These are phyloP conservation scores for Melieria crassipennis DNA, from an alignment of 2,888 invertebrate genomes.

Conservation along the genomic window DNA sequence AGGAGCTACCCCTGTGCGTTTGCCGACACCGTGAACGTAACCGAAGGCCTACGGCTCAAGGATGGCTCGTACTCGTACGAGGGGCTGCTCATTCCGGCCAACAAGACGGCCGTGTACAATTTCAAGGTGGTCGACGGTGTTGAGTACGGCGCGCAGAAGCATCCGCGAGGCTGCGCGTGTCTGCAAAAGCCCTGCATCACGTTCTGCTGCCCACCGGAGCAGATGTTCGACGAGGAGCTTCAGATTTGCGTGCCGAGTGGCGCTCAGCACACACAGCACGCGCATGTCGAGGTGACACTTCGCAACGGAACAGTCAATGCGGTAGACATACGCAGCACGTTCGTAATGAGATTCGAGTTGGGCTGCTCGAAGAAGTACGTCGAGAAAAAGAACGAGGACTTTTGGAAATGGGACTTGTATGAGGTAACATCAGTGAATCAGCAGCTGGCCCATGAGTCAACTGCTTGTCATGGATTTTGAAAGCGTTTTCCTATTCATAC, in stretches of 20 bases:
- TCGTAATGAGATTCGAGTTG: conserved; percentile 53
- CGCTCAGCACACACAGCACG: conserved; percentile 37
- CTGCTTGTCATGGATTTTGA: no score
- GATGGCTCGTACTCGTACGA: conserved; percentile 59
- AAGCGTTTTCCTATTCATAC: no score
- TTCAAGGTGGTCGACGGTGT: conserved; percentile 56
- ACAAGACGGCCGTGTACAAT: conserved; percentile 52
- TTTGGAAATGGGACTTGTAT: conserved; percentile 56
- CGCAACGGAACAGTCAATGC: conserved; percentile 36
- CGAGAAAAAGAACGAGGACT: conserved; percentile 49
- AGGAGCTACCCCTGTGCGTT: conserved; percentile 11
- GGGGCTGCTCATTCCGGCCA: conserved; percentile 53
- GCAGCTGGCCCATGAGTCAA: no score
- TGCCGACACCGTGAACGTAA: conserved; percentile 49
- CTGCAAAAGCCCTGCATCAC: conserved; percentile 58
- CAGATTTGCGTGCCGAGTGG: conserved; percentile 46
- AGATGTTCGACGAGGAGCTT: conserved; percentile 47
- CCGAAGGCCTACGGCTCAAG: conserved; percentile 51
- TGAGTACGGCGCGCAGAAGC: conserved; percentile 47
- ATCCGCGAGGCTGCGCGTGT: conserved; percentile 61
- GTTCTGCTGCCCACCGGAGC: conserved; percentile 58
- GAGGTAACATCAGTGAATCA: conserved; percentile 38
- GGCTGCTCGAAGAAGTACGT: conserved; percentile 54
- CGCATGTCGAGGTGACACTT: conserved; percentile 52
- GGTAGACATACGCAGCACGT: conserved; percentile 47